These are phyloP conservation scores for Gonatopus flavifemur DNA, from an alignment of 1,140 invertebrate genomes.

Conservation along the genomic window DNA sequence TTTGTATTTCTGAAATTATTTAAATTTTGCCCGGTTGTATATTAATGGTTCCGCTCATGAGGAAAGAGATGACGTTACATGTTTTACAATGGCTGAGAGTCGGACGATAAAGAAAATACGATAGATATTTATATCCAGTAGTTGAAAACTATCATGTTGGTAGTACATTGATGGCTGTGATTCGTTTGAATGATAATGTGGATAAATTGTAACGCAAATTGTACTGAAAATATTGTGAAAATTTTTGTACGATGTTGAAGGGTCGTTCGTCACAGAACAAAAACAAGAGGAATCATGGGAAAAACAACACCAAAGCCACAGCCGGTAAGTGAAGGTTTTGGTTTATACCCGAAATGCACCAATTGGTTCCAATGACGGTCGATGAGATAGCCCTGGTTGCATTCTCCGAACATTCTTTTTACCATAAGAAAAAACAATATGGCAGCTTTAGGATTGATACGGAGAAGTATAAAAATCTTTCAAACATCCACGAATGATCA, in stretches of 20 bases:
- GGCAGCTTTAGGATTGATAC: no score
- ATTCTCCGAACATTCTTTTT: no score
- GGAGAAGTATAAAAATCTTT: no score
- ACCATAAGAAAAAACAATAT: no score
- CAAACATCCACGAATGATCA: no score
- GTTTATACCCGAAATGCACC: conserved; percentile 21
- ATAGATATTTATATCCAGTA: no score
- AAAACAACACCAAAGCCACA: conserved; percentile 40
- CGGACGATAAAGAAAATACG: conserved; percentile 39
- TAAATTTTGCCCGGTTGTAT: no score
- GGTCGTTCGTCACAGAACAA: conserved; percentile 37
- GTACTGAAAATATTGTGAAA: conserved; percentile 31
- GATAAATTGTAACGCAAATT: conserved; percentile 29
- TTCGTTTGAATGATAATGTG: conserved; percentile 46
- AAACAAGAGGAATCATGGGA: conserved; percentile 50
- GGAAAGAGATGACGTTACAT: conserved; percentile 34
- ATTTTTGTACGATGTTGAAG: conserved; percentile 51
- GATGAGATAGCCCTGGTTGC: conserved; percentile 31
- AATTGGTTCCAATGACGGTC: conserved; percentile 36
- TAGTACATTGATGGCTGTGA: conserved; percentile 52
- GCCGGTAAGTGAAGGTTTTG: conserved; percentile 50
- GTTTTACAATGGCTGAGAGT: conserved; percentile 32
- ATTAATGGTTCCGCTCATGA: no score
- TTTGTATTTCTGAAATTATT: no score
- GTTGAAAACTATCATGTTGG: no score